Base-by-base conservation (phyloP, 2,113 vertebrate genomes). In the Motacilla alba region DNA sequence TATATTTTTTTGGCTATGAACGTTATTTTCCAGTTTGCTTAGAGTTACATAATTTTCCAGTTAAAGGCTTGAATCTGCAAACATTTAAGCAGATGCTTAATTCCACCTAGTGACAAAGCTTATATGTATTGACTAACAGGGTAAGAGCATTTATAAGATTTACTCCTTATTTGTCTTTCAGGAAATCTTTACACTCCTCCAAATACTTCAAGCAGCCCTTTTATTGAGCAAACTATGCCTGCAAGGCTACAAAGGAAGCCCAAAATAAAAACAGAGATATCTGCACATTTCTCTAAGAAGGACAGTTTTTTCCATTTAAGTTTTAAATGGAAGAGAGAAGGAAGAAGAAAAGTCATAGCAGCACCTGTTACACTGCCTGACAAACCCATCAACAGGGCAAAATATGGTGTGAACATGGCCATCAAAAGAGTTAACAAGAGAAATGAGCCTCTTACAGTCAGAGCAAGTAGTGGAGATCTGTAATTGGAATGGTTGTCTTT, bases 301-400 rank as follows among this genome's bases (percentile, higher is more conserved):
- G 91, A 86, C 52, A 98, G 95, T 33, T 92, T 97, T n/a, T 79
- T 72, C 98, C 98, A 98, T 80, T 96, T 98, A 66, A 98, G 97
- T 56, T 97, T 97, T 73, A 99, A 97, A 94, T 99, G 98, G 96
- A 99, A 98, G 85, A 98, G 94, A 52, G 97, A 98, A 6, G 98
- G 98, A 80, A 99, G 98, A 67, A 98, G 97, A 80, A 99, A 98
- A 39, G 98, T 98, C 98, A 98, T 98, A 79, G 96, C 95, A 43
- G 97, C 93, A 55, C 98, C 97, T 10, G 98, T 98, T 91, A 98
- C 97, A 17, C 98, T 99, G 56, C 98, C 98, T 37, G 98, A 98
- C 95, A 98, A 95, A 62, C 98, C 98, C 98, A 98, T 98, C 85
- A 98, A 35, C 83, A 98, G 95, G 50, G 98, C 98, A 96, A 98